Base-by-base conservation (phyloP, 2,797 vertebrate genomes). In the Bovichtus diacanthus region DNA sequence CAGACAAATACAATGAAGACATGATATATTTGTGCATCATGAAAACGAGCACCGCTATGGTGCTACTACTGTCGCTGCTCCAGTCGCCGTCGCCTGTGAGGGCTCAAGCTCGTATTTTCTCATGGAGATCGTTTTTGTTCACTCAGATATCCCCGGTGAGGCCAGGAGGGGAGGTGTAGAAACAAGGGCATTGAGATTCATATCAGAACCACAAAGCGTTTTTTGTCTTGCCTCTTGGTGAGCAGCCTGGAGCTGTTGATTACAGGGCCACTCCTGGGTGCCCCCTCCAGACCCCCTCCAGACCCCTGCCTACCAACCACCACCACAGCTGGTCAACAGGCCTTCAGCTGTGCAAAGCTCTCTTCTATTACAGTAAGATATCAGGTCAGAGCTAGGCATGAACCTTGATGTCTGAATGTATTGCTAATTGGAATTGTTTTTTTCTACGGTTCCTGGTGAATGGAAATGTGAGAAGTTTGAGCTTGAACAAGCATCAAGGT, bases 161-260 rank as follows among this genome's bases (percentile, higher is more conserved):
- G 80, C 80, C 76, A 76, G 70, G 47, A 82, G 79, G 75, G 68
- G 82, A 90, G 82, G 67, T 77, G 79, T 69, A 90, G 85, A 83
- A 85, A 79, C 65, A 44, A 70, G 54, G 66, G 76, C 78, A 89
- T 89, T 91, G 77, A 90, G 84, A 93, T 92, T 92, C 85, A 84
- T 91, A 92, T 91, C 86, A 90, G 85, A 71, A 71, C 61, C 79
- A 91, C 90, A 94, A 93, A 88, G 86, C 64, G 4, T 55, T 89
- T 89, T 92, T 94, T 94, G 92, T 94, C 80, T 84, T 60, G 60
- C 46, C 77, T 85, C 70, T 85, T 55, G 63, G 74, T 88, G 82
- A 81, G 76, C 71, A 67, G 81, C 63, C 79, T 76, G 71, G 76
- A 89, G 83, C 78, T 88, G 87, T 83, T 80, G 51, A 80, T 88